Conservation (phyloP, 1,140 invertebrate genomes). For the Anthonomus grandis region DNA sequence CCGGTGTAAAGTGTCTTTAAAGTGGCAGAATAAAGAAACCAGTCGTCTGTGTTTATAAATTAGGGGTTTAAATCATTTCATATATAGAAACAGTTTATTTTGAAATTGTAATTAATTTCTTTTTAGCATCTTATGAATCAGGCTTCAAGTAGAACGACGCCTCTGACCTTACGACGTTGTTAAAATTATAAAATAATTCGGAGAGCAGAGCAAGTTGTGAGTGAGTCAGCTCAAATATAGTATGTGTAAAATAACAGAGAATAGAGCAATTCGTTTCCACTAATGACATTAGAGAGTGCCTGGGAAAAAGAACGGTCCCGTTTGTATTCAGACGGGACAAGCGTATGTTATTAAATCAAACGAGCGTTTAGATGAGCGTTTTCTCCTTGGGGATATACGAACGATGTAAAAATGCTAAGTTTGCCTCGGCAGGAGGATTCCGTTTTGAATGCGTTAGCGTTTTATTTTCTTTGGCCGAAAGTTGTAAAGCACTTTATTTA, state of each 20-base stretch:
- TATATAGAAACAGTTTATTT: no score
- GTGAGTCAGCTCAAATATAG: background rate
- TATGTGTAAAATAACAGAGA: background rate
- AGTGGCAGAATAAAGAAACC: no score
- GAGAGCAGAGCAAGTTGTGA: no score
- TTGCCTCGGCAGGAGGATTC: background rate
- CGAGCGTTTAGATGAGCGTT: background rate
- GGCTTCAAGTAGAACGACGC: no score
- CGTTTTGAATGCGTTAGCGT: background rate
- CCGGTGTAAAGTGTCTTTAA: no score
- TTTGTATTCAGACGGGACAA: background rate
- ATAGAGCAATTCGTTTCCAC: constrained; percentile 5
- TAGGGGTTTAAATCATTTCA: no score
- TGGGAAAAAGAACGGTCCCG: background rate
- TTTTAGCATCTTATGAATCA: no score
- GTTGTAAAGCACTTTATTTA: no score
- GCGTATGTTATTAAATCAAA: background rate
- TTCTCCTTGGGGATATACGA: background rate
- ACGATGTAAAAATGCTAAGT: background rate
- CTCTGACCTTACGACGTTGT: no score
- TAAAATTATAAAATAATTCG: background rate
- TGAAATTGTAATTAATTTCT: no score
- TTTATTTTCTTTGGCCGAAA: no score
- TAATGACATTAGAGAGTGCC: constrained; percentile 4
- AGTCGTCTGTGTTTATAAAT: no score